Conservation (phyloP, 2,113 vertebrate genomes). For the Centropristis striata region DNA sequence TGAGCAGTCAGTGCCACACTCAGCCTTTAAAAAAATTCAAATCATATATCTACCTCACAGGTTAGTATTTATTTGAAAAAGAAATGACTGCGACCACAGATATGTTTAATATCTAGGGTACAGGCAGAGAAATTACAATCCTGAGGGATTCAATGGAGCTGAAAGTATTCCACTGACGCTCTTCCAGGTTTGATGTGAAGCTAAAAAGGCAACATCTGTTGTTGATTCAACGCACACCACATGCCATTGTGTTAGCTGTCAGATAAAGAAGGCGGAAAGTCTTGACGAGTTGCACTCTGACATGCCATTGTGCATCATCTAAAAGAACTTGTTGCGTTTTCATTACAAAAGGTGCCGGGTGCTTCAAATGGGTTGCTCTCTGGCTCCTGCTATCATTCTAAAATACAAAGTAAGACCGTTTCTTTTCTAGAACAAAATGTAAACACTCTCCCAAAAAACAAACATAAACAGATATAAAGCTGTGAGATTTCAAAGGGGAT, state of each 20-base stretch:
- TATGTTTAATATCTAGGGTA: slow-evolving; percentile 12
- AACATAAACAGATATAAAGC: not conserved
- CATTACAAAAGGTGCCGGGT: slow-evolving; percentile 1
- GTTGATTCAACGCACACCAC: slow-evolving; percentile 64
- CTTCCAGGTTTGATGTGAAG: slow-evolving; percentile 55
- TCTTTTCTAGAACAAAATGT: not conserved
- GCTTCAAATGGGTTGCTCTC: slow-evolving; percentile 4
- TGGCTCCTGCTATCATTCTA: not conserved
- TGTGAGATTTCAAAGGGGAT: slow-evolving; percentile 20
- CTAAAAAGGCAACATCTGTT: slow-evolving; percentile 68
- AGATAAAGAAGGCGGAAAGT: slow-evolving; percentile 45
- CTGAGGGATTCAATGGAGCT: slow-evolving; percentile 37
- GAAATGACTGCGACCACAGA: not conserved
- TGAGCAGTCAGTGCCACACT: not conserved
- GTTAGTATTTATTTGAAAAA: no score
- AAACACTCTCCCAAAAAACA: not conserved
- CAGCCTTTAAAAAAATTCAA: not conserved
- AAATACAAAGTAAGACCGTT: not conserved
- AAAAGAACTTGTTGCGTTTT: slow-evolving; percentile 31
- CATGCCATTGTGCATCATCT: slow-evolving; percentile 31
- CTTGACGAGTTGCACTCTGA: slow-evolving; percentile 53
- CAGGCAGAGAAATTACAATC: slow-evolving; percentile 38
- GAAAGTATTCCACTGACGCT: slow-evolving; percentile 59
- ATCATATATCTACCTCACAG: not conserved
- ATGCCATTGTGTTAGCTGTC: slow-evolving; percentile 66